Percentiles rank a stretch among this genome's conserved stretches.
phyloP scores from a whole-genome alignment of 2,888 invertebrate genomes.

The Polia nebulosa region DNA sequence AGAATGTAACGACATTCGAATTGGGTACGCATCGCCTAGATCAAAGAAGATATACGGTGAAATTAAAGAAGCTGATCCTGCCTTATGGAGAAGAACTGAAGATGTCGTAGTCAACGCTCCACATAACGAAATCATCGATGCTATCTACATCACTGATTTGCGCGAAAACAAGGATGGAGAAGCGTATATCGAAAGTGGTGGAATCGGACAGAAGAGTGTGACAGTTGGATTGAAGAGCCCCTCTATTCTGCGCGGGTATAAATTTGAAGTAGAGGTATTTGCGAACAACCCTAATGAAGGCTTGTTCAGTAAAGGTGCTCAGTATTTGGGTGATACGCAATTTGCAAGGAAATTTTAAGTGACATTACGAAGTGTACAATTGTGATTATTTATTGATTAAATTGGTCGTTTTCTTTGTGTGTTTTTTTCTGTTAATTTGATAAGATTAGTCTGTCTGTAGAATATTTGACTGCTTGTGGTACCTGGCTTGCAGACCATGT shows the following conservation, averaged over 20 bases:
- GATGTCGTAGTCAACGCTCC: conserved; percentile 77
- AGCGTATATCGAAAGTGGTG: conserved; percentile 80
- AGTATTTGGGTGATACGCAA: conserved; percentile 70
- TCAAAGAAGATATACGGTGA: conserved; percentile 80
- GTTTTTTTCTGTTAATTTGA: conserved; percentile 24
- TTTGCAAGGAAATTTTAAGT: conserved; percentile 75
- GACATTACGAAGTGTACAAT: neutral
- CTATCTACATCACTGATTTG: conserved; percentile 81
- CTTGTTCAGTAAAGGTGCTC: conserved; percentile 73
- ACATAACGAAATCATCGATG: conserved; percentile 79
- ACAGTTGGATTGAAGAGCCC: conserved; percentile 83
- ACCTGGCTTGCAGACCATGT: no score
- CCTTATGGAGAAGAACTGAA: conserved; percentile 83
- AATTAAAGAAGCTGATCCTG: conserved; percentile 81
- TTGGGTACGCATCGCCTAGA: conserved; percentile 66
- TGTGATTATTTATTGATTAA: conserved; percentile 50
- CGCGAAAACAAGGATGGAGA: conserved; percentile 82
- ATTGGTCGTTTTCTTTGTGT: neutral
- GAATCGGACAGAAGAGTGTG: conserved; percentile 80
- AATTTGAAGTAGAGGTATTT: conserved; percentile 83
- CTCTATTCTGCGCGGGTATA: conserved; percentile 81
- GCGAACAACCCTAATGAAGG: conserved; percentile 70
- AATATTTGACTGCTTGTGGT: no score
- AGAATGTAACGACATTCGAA: conserved; percentile 71
- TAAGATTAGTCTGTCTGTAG: no score